Evolutionary conservation across 2,888 invertebrate genomes (phyloP), one percentile per base, ranked within the genome.

Genomic region (Biston stratarius): DNA sequence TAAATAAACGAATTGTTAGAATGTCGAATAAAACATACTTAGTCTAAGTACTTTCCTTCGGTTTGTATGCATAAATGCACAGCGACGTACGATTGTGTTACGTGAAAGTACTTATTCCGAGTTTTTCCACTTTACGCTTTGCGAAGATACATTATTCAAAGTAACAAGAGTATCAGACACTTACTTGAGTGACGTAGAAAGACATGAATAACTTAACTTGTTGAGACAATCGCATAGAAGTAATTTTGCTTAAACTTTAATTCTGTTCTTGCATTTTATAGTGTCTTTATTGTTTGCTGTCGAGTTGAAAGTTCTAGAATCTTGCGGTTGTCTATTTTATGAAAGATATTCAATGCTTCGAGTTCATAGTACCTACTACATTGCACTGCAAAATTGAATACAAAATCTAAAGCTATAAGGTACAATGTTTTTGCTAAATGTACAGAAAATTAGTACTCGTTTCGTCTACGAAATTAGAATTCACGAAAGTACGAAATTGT

Each of bases 141-240:
- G 48, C 14, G 38, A 24, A 40, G 15, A 64, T 55, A 63, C 49
- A 67, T 59, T 48, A 49, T 59, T 53, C 49, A 47, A 45, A 67
- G 53, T 33, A 62, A 38, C 44, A 42, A 58, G 53, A 55, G 53
- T 58, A 36, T 52, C 52, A 45, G 12, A 14, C 10, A 53, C 45
- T 47, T 62, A 42, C 36, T 52, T 7, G 52, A 57, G 45, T 44
- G 52, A 58, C 38, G 52, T 36, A n/a, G 15, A 44, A 34, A 24
- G 59, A 61, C 44, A 11, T 52, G 61, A 42, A 40, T 48, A 51
- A 36, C 34, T 36, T 24, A 11, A 61, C 6, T 34, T 14, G 10
- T 36, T 45, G 45, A 10, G 10, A 57, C 57, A 57, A 45, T 47
- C 36, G 24, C 12, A 11, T 24, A 24, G 33, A 44, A 56, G 7